A percentile compares a stretch with the other conserved stretches of the same genome.
Conservation (phyloP, 1,140 invertebrate species). For the Apis laboriosa region DNA sequence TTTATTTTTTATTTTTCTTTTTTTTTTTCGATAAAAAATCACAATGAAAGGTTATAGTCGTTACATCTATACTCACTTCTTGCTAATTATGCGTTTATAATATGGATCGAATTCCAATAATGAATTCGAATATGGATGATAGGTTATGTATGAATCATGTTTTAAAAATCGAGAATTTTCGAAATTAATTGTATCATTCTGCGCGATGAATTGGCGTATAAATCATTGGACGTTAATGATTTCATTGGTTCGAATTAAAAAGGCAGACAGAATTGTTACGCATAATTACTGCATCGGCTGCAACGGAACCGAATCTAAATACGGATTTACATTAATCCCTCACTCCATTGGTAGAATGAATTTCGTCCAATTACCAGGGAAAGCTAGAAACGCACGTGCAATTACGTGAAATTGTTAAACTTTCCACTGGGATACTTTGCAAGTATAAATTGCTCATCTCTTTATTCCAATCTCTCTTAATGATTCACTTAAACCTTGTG, state of each 20-base stretch:
- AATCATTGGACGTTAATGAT: neutral
- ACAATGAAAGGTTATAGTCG: no score
- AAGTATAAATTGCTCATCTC: neutral
- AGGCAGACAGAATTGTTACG: neutral
- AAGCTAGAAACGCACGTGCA: neutral
- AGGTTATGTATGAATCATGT: neutral
- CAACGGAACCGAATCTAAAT: neutral
- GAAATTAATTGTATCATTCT: neutral
- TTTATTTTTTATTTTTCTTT: no score
- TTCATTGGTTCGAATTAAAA: neutral
- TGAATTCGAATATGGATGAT: no score
- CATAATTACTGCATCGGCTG: neutral
- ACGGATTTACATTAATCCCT: neutral
- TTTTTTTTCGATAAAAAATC: no score
- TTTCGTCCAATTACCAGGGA: slow-evolving; percentile 8
- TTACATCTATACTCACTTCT: no score
- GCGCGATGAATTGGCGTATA: neutral
- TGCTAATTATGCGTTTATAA: no score
- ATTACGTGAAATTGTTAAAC: slow-evolving; percentile 28
- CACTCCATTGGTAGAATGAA: neutral
- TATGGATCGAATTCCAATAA: no score
- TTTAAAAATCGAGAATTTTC: neutral
- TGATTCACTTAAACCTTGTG: neutral
- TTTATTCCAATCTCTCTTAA: neutral
- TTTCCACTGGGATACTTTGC: neutral